Conservation (phyloP, 2,797 vertebrate species). For the Sciurus vulgaris region DNA sequence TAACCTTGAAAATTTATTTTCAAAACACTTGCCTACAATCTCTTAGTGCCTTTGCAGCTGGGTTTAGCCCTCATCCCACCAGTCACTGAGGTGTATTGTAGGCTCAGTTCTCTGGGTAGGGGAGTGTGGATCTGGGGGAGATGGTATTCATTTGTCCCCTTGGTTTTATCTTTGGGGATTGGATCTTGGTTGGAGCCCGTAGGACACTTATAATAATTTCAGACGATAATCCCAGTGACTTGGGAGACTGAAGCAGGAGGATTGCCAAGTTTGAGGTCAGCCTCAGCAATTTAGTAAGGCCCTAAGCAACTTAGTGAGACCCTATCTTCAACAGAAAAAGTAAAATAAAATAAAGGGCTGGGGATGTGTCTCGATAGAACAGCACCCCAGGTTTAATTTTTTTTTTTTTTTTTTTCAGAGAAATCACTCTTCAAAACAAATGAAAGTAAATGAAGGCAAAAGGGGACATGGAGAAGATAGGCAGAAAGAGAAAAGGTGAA, state of each 20-base stretch:
- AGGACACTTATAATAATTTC: not conserved
- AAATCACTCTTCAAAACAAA: not conserved
- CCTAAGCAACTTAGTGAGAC: too few species aligned
- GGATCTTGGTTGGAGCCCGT: not conserved
- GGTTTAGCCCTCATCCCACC: too few species aligned
- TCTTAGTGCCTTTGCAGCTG: not conserved
- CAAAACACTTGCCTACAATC: not conserved
- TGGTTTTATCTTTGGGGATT: not conserved
- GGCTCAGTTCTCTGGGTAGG: not conserved
- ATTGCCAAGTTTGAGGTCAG: too few species aligned
- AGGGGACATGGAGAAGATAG: not conserved
- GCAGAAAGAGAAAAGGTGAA: not conserved
- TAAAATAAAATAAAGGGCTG: too few species aligned
- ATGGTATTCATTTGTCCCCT: not conserved
- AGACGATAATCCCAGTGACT: too few species aligned
- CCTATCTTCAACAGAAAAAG: too few species aligned
- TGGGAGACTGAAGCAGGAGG: too few species aligned
- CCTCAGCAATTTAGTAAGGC: too few species aligned
- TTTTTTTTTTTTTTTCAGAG: too few species aligned
- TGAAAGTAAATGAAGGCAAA: not conserved
- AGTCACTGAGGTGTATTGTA: not conserved
- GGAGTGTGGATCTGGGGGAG: not conserved
- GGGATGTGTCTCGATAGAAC: too few species aligned
- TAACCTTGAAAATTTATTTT: conserved; percentile 39
- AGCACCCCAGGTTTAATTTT: too few species aligned